Percentiles rank a stretch among this genome's conserved stretches.
phyloP scores from a whole-genome alignment of 2,113 vertebrate genomes.

The Aramus guarauna region DNA sequence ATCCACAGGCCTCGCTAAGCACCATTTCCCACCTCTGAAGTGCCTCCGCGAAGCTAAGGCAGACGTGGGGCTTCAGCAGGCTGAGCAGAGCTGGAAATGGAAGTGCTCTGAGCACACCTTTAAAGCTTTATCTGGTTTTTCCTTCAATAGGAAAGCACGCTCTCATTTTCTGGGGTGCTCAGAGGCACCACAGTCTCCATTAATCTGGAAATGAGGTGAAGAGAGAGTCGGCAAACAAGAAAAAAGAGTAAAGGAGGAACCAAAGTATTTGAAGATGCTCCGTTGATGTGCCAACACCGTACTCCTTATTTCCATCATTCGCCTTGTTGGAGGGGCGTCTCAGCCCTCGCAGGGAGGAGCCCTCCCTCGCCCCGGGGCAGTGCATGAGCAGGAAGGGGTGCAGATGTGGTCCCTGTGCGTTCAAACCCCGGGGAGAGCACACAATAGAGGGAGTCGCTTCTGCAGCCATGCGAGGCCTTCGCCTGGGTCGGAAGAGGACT shows the following conservation, averaged over 20 bases:
- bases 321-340: background rate
- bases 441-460: background rate
- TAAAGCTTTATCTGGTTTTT: background rate
- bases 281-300: background rate
- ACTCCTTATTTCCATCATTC: background rate
- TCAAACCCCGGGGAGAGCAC: background rate
- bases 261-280: background rate
- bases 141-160: accelerated
- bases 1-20: background rate
- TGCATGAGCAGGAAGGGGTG: accelerated
- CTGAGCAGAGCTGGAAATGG: background rate
- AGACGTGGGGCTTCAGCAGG: background rate
- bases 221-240: background rate
- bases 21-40: background rate
- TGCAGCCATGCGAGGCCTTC: background rate
- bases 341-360: background rate
- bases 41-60: background rate
- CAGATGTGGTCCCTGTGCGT: accelerated
- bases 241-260: background rate
- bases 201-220: background rate
- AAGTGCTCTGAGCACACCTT: background rate
- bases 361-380: background rate
- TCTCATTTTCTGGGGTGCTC: background rate
- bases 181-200: background rate
- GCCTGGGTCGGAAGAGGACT: background rate